Percentiles rank a stretch among this genome's conserved stretches.
These are phyloP conservation scores for Cosmopolites sordidus DNA, from an alignment of 2,888 invertebrate genomes.

Conservation along the genomic window DNA sequence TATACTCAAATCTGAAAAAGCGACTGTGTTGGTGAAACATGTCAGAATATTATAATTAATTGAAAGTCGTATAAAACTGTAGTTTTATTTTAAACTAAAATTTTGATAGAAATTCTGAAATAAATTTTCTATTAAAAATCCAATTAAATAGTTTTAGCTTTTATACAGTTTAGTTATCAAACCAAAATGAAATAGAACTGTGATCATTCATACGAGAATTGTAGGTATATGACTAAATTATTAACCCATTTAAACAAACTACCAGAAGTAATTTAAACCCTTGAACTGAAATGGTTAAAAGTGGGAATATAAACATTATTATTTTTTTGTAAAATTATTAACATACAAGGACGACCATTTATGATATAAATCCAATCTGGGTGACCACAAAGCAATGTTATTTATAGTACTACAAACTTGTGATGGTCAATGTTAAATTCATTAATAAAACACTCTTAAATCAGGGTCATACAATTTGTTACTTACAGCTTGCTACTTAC, in stretches of 20 bases:
- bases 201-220: too few relatives aligned
- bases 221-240: too few relatives aligned
- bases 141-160: too few relatives aligned
- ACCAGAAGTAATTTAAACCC: constrained; percentile 1
- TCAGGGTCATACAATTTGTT: constrained; percentile 30
- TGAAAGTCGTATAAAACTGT: too few relatives aligned
- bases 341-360: constrained; percentile 22
- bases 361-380: constrained; percentile 25
- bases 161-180: too few relatives aligned
- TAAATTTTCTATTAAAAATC: too few relatives aligned
- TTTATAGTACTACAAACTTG: constrained; percentile 28
- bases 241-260: not conserved
- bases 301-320: constrained; percentile 12
- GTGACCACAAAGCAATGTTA: constrained; percentile 26
- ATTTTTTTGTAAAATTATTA: constrained; percentile 17
- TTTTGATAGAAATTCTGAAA: too few relatives aligned
- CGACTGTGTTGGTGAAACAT: too few relatives aligned
- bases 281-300: constrained; percentile 1
- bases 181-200: too few relatives aligned
- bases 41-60: too few relatives aligned
- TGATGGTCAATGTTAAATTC: constrained; percentile 36
- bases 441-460: constrained; percentile 31
- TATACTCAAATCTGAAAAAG: too few relatives aligned
- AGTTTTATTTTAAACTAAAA: too few relatives aligned
- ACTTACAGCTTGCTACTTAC: not conserved